These are phyloP conservation scores for Tetropium fuscum DNA, from an alignment of 2,888 invertebrate genomes.

Conservation along the genomic window DNA sequence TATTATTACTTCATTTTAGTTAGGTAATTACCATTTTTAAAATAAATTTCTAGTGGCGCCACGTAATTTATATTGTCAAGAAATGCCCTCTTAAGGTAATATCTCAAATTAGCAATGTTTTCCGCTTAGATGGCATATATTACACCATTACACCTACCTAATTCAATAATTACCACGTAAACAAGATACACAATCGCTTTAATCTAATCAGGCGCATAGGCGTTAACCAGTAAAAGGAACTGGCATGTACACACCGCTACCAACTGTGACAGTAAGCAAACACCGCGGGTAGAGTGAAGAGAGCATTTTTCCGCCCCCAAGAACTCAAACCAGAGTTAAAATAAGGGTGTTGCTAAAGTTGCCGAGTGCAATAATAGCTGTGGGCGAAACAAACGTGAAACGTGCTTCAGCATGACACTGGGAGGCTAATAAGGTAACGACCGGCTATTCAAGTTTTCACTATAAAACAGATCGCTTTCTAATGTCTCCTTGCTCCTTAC, in stretches of 20 bases:
- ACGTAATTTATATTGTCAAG: too few species aligned
- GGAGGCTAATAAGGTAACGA: slow-evolving; percentile 60
- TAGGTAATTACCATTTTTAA: too few species aligned
- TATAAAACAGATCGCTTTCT: slow-evolving; percentile 58
- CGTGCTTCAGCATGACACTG: slow-evolving; percentile 58
- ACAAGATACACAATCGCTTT: too few species aligned
- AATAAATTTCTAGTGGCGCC: too few species aligned
- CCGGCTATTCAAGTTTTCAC: slow-evolving; percentile 44
- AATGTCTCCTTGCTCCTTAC: slow-evolving; percentile 53
- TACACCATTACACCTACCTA: too few species aligned
- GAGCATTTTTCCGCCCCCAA: slow-evolving; percentile 50
- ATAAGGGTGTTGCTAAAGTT: slow-evolving; percentile 45
- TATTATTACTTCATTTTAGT: too few species aligned
- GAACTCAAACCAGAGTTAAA: slow-evolving; percentile 23
- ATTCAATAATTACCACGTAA: too few species aligned
- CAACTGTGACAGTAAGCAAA: slow-evolving; percentile 34
- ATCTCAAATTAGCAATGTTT: too few species aligned
- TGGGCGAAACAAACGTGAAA: slow-evolving; percentile 61
- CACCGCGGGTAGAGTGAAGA: slow-evolving; percentile 36
- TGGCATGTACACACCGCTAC: slow-evolving; percentile 1
- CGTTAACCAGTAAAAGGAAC: background rate
- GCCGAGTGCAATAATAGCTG: slow-evolving; percentile 55
- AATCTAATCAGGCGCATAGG: background rate
- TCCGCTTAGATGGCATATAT: too few species aligned
- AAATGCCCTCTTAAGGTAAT: too few species aligned